Base-by-base conservation (phyloP, 2,888 invertebrate genomes). In the Plutella xylostella region DNA sequence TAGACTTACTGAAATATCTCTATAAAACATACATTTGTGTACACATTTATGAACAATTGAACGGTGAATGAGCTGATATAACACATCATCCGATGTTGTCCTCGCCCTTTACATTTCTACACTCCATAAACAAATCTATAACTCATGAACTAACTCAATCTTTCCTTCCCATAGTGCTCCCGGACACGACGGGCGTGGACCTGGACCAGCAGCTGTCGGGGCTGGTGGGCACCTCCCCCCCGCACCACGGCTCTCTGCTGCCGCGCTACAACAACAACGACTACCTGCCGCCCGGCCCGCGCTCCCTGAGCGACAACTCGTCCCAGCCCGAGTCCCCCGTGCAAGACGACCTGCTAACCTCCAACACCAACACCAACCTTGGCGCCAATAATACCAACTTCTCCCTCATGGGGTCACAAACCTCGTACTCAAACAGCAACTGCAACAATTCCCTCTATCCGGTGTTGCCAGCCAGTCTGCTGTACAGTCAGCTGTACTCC, bases 281-380 rank as follows among this genome's bases (percentile, higher is more conserved):
- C 64, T 90, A 92, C 76, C 80, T 89, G 52, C 84, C 87, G 45
- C 85, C 86, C 17, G 89, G 90, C 2, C 92, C 93, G 0, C 83
- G 93, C 34, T 93, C 93, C 12, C 74, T 93, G 21, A 92, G 92
- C 55, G 93, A 93, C 67, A 90, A 91, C 63, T 93, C 92, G 31
- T 93, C 92, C 28, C 90, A 92, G 50, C 92, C 92, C 3, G 92
- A 93, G 63, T 92, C 92, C 30, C 92, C 92, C 1, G 92, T 92
- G 14, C 92, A 93, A 76, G 92, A 92, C 61, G 92, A 92, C 57
- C 72, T 90, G 3, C 79, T 90, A 30, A 87, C 88, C 1, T 87
- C 89, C 5, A 90, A 89, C 59, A 87, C 88, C 2, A 62, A 76
- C 4, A 86, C 88, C 4, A 86, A 88, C 63, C 68, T 89, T 55